phyloP scores from a whole-genome alignment of 2,888 invertebrate species.

The Aquatica leii region DNA sequence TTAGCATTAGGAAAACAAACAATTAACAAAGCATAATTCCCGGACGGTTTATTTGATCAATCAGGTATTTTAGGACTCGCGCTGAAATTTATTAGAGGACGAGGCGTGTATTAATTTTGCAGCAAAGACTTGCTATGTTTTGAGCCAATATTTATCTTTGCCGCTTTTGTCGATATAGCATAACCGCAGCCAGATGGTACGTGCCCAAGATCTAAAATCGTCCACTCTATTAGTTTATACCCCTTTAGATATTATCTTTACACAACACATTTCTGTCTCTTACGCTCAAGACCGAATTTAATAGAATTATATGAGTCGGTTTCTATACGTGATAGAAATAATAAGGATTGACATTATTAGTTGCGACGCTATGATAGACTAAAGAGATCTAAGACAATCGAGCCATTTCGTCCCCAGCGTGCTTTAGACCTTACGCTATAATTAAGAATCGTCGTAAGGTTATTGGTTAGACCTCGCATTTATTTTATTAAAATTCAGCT shows the following conservation, averaged over 20 bases:
- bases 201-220: constrained; percentile 52
- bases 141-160: constrained; percentile 52
- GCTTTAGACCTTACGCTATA: too few relatives aligned
- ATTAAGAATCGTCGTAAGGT: too few relatives aligned
- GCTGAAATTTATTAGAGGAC: constrained; percentile 19
- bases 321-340: constrained; percentile 30
- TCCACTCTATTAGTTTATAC: constrained; percentile 54
- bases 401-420: too few relatives aligned
- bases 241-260: constrained; percentile 49
- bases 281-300: constrained; percentile 31
- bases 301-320: constrained; percentile 40
- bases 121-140: constrained; percentile 43
- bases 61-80: constrained; percentile 23
- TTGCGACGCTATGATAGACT: constrained; percentile 43
- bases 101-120: constrained; percentile 31
- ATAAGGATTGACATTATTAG: constrained; percentile 39
- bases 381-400: constrained; percentile 39
- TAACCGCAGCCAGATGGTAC: constrained; percentile 44
- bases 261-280: constrained; percentile 36
- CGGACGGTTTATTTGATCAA: constrained; percentile 18
- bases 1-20: constrained; percentile 8
- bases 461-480: too few relatives aligned
- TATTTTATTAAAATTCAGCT: constrained; percentile 13
- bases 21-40: constrained; percentile 10
- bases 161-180: constrained; percentile 49